These are phyloP conservation scores for Ophion obscuratus DNA, from an alignment of 2,888 invertebrate species.

Conservation along the genomic window DNA sequence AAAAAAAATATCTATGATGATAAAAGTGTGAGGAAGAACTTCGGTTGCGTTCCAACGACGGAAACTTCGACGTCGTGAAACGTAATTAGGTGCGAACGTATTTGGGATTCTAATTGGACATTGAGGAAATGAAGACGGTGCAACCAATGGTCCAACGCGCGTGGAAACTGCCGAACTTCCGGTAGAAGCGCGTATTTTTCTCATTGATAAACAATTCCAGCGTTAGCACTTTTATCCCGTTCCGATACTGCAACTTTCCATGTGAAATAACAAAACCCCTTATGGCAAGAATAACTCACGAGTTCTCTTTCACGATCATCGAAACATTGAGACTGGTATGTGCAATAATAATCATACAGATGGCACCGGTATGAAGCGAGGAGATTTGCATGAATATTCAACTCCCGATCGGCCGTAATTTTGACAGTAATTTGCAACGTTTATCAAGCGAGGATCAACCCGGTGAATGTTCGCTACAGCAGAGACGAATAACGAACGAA, in stretches of 20 bases:
- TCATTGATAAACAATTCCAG: background rate
- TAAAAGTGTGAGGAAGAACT: too few species aligned
- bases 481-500: background rate
- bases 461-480: background rate
- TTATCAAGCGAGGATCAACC: background rate
- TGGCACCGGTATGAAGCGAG: background rate
- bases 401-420: background rate
- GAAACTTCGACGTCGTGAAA: too few species aligned
- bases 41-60: too few species aligned
- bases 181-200: background rate
- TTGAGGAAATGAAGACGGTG: too few species aligned
- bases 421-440: background rate
- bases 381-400: background rate
- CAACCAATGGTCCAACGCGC: too few species aligned
- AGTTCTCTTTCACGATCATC: background rate
- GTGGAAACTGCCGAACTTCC: too few species aligned
- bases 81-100: too few species aligned
- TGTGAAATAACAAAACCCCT: background rate
- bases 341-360: background rate
- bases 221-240: background rate
- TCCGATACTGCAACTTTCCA: background rate
- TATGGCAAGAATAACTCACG: background rate
- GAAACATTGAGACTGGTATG: background rate
- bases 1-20: too few species aligned
- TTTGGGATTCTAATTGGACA: too few species aligned